Conservation (phyloP, 2,888 invertebrate genomes). For the Cryptophagus acutangulus region DNA sequence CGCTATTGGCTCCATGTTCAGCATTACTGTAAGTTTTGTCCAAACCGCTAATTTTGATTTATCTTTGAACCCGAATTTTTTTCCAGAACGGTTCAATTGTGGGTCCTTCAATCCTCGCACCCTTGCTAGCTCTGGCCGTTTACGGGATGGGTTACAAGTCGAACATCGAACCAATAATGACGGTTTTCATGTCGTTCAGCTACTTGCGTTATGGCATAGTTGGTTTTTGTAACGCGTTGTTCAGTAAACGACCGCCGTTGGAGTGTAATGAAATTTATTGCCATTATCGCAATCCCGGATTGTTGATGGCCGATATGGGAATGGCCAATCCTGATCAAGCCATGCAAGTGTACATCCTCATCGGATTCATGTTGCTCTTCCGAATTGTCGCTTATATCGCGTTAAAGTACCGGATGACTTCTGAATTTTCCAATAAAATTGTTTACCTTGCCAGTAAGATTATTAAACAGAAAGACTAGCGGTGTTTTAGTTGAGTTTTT, state of each 20-base stretch:
- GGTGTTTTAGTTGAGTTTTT: neutral
- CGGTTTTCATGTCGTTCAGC: constrained; percentile 53
- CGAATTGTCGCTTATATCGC: constrained; percentile 54
- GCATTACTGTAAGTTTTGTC: constrained; percentile 51
- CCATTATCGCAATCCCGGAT: constrained; percentile 52
- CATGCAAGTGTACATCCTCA: constrained; percentile 55
- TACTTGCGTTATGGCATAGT: constrained; percentile 67
- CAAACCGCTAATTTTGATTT: constrained; percentile 1
- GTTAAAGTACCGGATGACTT: constrained; percentile 55
- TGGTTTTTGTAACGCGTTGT: constrained; percentile 55
- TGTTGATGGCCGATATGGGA: constrained; percentile 61
- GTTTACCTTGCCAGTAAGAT: constrained; percentile 54
- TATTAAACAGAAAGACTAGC: constrained; percentile 49
- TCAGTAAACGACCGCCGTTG: constrained; percentile 55
- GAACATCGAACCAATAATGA: constrained; percentile 53
- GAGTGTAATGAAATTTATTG: constrained; percentile 60
- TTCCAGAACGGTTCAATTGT: constrained; percentile 60
- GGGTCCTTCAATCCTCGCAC: constrained; percentile 54
- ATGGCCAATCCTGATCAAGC: constrained; percentile 48
- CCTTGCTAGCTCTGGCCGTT: constrained; percentile 55
- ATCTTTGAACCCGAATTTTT: constrained; percentile 14
- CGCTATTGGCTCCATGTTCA: constrained; percentile 60
- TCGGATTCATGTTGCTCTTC: constrained; percentile 55
- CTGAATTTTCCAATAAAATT: constrained; percentile 54
- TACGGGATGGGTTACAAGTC: constrained; percentile 62